Percentiles rank a stretch among this genome's conserved stretches.
Conservation (phyloP, 2,113 vertebrate species). For the Eolophus roseicapilla region DNA sequence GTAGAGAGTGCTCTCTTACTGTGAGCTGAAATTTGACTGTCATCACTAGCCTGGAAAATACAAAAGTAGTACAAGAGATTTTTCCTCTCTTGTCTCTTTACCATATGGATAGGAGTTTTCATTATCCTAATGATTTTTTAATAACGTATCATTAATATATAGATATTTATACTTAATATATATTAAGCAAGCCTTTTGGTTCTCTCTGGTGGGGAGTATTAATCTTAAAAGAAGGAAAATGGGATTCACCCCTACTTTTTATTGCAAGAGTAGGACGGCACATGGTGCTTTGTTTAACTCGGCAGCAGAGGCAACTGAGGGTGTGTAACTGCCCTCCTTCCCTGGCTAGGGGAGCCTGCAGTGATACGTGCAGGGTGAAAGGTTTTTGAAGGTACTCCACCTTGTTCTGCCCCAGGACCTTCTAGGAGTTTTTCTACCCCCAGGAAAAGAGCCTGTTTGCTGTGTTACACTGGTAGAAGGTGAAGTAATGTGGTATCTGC, state of each 20-base stretch:
- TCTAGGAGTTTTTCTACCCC: not conserved
- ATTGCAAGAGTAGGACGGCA: not conserved
- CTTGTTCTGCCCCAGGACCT: not conserved
- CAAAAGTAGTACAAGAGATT: not conserved
- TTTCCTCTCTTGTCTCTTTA: not conserved
- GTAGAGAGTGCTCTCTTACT: not conserved
- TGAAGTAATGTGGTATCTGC: not conserved
- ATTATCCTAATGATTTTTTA: not conserved
- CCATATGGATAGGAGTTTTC: not conserved
- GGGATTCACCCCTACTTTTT: not conserved
- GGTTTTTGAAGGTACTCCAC: not conserved
- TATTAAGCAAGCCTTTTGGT: not conserved
- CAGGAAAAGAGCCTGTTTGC: not conserved
- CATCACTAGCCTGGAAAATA: not conserved
- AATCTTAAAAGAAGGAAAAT: not conserved
- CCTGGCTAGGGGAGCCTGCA: not conserved
- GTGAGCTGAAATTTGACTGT: not conserved
- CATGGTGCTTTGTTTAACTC: not conserved
- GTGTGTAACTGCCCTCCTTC: not conserved
- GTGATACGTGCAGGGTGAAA: fast-evolving
- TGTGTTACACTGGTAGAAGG: not conserved
- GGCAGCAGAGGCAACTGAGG: not conserved
- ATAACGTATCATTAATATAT: not conserved
- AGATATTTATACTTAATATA: not conserved
- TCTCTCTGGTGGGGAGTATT: not conserved